A percentile compares a stretch with the other conserved stretches of the same genome.
These are phyloP conservation scores for Ceramica pisi DNA, from an alignment of 2,888 invertebrate genomes.

Conservation along the genomic window DNA sequence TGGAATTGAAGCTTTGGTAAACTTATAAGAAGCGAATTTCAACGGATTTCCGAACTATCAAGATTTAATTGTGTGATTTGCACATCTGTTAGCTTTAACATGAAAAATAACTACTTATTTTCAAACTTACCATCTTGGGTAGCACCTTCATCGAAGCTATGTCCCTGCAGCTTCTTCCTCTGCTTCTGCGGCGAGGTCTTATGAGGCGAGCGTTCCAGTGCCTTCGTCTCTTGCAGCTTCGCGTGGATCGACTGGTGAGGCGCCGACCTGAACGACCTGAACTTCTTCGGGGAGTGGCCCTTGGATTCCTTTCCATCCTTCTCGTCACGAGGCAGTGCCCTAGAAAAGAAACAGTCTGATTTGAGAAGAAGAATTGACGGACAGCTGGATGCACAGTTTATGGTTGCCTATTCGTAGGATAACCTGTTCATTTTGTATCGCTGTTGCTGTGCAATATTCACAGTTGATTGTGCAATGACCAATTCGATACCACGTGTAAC, in stretches of 20 bases:
- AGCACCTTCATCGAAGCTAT: conserved; percentile 88
- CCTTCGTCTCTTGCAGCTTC: conserved; percentile 92
- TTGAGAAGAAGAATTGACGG: conserved; percentile 17
- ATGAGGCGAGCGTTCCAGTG: conserved; percentile 90
- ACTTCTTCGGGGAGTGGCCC: conserved; percentile 93
- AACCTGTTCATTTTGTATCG: not conserved
- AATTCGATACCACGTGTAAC: not conserved
- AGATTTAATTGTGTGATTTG: too few species aligned
- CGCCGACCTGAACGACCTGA: conserved; percentile 90
- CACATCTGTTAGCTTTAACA: too few species aligned
- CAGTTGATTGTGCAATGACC: conserved; percentile 29
- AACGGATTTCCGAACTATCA: too few species aligned
- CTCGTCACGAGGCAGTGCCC: conserved; percentile 95
- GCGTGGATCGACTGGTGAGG: conserved; percentile 91
- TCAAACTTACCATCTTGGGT: conserved; percentile 84
- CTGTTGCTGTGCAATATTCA: conserved; percentile 43
- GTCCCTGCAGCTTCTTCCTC: conserved; percentile 88
- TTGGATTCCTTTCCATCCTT: conserved; percentile 96
- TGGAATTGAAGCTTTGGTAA: too few species aligned
- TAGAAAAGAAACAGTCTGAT: conserved; percentile 74
- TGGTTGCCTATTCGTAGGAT: not conserved
- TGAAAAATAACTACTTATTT: too few species aligned
- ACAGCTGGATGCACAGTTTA: not conserved
- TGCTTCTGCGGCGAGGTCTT: conserved; percentile 92
- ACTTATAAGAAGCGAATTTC: too few species aligned